Evolutionary conservation across 23 tunicate species (phyloP), one percentile per base, ranked within the genome.

Genomic region (Corella eumyota): DNA sequence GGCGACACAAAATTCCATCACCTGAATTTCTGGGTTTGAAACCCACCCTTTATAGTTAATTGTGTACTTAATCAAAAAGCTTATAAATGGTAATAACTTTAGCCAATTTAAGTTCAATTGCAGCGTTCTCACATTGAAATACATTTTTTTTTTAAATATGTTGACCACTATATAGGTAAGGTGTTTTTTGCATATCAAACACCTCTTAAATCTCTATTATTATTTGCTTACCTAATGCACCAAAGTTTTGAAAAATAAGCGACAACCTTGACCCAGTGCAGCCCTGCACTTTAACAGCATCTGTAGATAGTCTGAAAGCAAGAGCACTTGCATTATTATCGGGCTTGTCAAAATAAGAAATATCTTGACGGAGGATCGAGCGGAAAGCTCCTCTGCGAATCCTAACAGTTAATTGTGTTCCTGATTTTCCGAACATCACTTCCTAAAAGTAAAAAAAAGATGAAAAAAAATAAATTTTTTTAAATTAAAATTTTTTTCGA

Each of bases 231-330:
- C 57, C 57, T 11, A 51, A 19, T n/a, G 57, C 57, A 7, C 21
- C 20, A 51, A 51, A 11, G 57, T 19, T 51, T 51, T 51, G 57
- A 51, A 51, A 7, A 6, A 51, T 9, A n/a, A 19, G 5, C 20
- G 27, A 25, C 15, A 19, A 6, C 23, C 57, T 9, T 11, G 5
- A 25, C 22, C 57, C 57, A 19, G 57, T 51, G 11, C 21, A 9
- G 20, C 57, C 57, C 22, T 51, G 57, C 22, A 51, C 57, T 19
- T 51, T 51, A 5, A 27, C 15, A 6, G 57, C 57, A 19, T 51
- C 57, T 25, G 57, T 7, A 27, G 57, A 11, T 7, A 51, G 22
- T 51, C 57, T 11, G 23, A 5, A n/a, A 27, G 21, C 5, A 6
- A 51, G 57, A 5, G 11, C 22, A 5, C 21, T 5, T 5, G 57